Conservation (phyloP, 2,797 vertebrate species). For the Clarias pachynema region DNA sequence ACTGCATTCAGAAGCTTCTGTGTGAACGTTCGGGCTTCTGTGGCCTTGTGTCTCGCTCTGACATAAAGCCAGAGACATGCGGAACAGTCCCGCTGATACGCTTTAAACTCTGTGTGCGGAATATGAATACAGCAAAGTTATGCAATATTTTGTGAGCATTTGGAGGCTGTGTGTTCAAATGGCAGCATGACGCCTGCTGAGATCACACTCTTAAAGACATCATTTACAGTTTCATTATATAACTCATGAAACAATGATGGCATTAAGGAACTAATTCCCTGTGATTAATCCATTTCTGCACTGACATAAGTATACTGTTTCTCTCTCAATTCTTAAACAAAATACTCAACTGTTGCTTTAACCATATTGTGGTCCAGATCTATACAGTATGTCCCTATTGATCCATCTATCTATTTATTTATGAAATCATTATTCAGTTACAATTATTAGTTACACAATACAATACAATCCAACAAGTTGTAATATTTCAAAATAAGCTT, state of each 20-base stretch:
- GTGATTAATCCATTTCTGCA: conserved; percentile 43
- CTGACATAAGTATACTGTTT: conserved; percentile 13
- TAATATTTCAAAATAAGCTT: not conserved
- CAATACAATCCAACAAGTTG: not conserved
- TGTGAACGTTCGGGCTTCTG: not conserved
- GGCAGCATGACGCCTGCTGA: conserved; percentile 24
- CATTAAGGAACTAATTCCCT: conserved; percentile 45
- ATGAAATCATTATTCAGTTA: not conserved
- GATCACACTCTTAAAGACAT: conserved; percentile 34
- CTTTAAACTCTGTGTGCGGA: conserved; percentile 18
- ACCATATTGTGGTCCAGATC: not conserved
- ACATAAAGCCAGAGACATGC: not conserved
- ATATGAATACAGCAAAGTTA: conserved; percentile 23
- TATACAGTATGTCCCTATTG: too few relatives aligned
- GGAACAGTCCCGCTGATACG: not conserved
- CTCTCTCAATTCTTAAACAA: conserved; percentile 28
- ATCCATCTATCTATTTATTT: not conserved
- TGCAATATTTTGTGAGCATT: conserved; percentile 26
- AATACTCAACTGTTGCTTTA: conserved; percentile 12
- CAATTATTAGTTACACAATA: not conserved
- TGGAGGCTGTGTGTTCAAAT: conserved; percentile 30
- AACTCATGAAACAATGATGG: conserved; percentile 44
- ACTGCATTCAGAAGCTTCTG: conserved; percentile 17
- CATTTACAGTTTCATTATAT: conserved; percentile 43
- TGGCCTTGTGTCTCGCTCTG: not conserved